Evolutionary conservation across 1,140 invertebrate species (phyloP).

Genomic region (Ceratina calcarata): DNA sequence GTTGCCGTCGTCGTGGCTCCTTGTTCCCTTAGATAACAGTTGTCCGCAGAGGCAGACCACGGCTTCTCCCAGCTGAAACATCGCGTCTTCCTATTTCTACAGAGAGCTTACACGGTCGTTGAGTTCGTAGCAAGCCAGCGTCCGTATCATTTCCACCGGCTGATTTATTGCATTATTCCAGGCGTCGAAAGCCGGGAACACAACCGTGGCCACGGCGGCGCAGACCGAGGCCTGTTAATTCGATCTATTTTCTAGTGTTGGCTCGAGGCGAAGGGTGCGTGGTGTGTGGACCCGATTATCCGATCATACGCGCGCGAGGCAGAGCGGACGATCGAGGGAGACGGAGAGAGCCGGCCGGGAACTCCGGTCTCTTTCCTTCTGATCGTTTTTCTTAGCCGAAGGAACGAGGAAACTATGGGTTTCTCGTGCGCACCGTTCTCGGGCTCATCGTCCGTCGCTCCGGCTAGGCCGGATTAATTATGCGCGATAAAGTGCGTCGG

Average conservation of each 20-base stretch:
- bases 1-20: background rate
- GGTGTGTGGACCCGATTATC: constrained; percentile 47
- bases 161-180: constrained; percentile 49
- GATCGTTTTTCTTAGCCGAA: constrained; percentile 13
- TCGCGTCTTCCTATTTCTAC: constrained; percentile 46
- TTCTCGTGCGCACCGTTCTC: constrained; percentile 34
- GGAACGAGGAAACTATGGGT: constrained; percentile 56
- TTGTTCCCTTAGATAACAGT: constrained; percentile 10
- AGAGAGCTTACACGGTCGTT: constrained; percentile 16
- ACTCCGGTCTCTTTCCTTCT: constrained; percentile 6
- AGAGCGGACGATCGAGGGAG: background rate
- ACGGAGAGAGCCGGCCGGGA: background rate
- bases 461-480: constrained; percentile 64
- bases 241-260: constrained; percentile 55
- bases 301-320: constrained; percentile 51
- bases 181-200: constrained; percentile 37
- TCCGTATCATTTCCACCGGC: constrained; percentile 45
- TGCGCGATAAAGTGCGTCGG: constrained; percentile 67
- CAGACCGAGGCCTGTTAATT: constrained; percentile 50
- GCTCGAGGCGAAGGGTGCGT: constrained; percentile 34
- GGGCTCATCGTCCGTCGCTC: constrained; percentile 55
- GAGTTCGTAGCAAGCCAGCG: constrained; percentile 1
- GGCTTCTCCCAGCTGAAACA: background rate
- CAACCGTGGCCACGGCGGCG: constrained; percentile 36
- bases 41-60: background rate